A percentile compares a stretch with the other conserved stretches of the same genome.
These are phyloP conservation scores for Trematocara caparti DNA, from an alignment of 2,797 vertebrate species.

Conservation along the genomic window DNA sequence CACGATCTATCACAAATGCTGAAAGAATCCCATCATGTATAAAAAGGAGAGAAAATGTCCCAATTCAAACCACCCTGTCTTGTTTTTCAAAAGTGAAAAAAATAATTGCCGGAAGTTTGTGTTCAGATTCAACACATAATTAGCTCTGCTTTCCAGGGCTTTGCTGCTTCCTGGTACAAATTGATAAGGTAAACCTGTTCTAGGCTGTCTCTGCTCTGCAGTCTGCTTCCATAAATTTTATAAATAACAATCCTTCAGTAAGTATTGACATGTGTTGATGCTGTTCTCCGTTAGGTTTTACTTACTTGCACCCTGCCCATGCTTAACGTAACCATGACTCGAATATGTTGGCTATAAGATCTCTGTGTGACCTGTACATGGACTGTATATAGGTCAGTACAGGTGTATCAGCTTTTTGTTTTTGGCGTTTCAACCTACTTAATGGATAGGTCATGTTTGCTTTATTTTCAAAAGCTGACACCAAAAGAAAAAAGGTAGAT, in stretches of 20 bases:
- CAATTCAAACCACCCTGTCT: neutral
- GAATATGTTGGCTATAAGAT: neutral
- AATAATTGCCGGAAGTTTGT: neutral
- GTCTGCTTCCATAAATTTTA: neutral
- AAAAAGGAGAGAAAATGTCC: neutral
- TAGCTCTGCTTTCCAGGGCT: neutral
- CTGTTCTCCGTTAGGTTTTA: neutral
- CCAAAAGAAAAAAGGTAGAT: neutral
- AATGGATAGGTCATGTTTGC: neutral
- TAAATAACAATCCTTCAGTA: neutral
- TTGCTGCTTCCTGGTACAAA: neutral
- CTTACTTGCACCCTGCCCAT: neutral
- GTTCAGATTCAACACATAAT: neutral
- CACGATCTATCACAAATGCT: neutral
- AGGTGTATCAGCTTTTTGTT: neutral
- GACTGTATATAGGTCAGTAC: conserved; percentile 15
- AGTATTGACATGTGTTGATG: neutral
- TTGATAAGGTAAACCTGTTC: neutral
- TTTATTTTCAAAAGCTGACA: neutral
- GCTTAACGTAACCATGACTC: neutral
- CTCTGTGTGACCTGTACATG: neutral
- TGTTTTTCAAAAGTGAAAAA: neutral
- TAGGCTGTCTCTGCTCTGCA: too few species aligned
- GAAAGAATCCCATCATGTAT: neutral
- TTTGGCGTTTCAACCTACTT: conserved; percentile 8